Conservation (phyloP, 2,888 invertebrate genomes). For the Eledone cirrhosa region DNA sequence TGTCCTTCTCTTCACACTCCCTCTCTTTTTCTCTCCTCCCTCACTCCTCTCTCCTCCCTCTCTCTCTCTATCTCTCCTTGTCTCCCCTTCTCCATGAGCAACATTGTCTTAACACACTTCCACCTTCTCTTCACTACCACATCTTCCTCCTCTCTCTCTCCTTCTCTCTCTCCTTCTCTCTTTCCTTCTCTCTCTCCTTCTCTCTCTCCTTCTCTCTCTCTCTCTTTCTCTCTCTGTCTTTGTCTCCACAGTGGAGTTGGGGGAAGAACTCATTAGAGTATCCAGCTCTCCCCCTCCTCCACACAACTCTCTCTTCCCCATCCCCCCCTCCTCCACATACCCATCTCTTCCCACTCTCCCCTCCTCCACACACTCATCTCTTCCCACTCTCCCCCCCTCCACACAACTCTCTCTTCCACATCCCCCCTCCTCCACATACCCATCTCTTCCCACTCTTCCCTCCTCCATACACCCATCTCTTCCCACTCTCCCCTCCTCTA, state of each 20-base stretch:
- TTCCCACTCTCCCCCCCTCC: background rate
- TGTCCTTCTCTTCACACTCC: background rate
- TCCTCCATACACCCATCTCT: background rate
- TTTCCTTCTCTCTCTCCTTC: background rate
- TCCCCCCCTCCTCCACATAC: background rate
- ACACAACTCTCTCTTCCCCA: background rate
- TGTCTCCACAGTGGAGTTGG: constrained; percentile 5
- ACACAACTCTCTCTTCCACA: background rate
- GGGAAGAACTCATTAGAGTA: too few relatives aligned
- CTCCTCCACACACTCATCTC: constrained; percentile 1
- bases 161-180: background rate
- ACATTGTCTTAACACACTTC: background rate
- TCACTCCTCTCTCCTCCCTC: background rate
- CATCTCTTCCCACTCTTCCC: background rate
- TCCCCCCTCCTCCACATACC: background rate
- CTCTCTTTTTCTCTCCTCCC: background rate
- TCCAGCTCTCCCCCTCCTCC: background rate
- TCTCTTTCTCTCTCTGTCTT: constrained; percentile 9
- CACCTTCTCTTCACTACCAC: background rate
- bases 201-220: constrained; percentile 14
- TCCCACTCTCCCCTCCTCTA: background rate
- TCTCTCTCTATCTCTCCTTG: background rate
- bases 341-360: constrained; percentile 25
- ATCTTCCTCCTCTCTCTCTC: background rate
- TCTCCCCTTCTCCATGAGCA: too few relatives aligned